phyloP scores from a whole-genome alignment of 2,888 invertebrate genomes.

The Gastrophysa polygoni region DNA sequence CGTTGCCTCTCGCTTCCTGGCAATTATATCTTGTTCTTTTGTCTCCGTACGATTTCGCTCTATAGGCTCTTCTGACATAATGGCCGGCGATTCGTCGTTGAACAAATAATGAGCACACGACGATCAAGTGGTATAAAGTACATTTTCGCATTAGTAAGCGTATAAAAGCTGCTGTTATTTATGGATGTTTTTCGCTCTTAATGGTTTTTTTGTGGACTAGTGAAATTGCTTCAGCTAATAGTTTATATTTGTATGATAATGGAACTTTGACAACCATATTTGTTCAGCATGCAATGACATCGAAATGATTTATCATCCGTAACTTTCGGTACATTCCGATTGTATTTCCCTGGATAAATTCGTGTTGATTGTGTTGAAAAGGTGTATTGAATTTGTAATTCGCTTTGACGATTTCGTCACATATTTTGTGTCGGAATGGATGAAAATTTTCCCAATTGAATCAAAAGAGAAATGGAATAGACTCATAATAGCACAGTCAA shows the following conservation, averaged over 20 bases:
- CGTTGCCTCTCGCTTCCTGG: slow-evolving; percentile 45
- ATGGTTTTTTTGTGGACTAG: not conserved
- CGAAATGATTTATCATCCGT: too few species aligned
- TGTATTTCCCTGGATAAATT: too few species aligned
- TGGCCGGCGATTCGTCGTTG: slow-evolving; percentile 39
- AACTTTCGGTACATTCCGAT: too few species aligned
- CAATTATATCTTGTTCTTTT: slow-evolving; percentile 50
- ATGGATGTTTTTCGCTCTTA: slow-evolving; percentile 25
- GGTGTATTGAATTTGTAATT: too few species aligned
- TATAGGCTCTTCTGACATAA: slow-evolving; percentile 39
- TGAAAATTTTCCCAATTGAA: too few species aligned
- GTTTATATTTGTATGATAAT: not conserved
- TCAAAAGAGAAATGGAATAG: too few species aligned
- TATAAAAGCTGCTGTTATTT: slow-evolving; percentile 33
- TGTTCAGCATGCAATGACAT: too few species aligned
- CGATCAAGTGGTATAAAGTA: slow-evolving; percentile 40
- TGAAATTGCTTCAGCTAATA: not conserved
- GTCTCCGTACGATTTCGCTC: slow-evolving; percentile 44
- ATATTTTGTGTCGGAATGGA: too few species aligned
- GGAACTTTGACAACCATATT: not conserved
- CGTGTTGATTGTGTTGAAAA: too few species aligned
- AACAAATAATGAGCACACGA: slow-evolving; percentile 42
- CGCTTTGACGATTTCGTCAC: too few species aligned
- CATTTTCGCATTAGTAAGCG: slow-evolving; percentile 35
- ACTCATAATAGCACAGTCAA: too few species aligned